phyloP scores from a whole-genome alignment of 2,113 vertebrate genomes.

The Oxyruncus cristatus region DNA sequence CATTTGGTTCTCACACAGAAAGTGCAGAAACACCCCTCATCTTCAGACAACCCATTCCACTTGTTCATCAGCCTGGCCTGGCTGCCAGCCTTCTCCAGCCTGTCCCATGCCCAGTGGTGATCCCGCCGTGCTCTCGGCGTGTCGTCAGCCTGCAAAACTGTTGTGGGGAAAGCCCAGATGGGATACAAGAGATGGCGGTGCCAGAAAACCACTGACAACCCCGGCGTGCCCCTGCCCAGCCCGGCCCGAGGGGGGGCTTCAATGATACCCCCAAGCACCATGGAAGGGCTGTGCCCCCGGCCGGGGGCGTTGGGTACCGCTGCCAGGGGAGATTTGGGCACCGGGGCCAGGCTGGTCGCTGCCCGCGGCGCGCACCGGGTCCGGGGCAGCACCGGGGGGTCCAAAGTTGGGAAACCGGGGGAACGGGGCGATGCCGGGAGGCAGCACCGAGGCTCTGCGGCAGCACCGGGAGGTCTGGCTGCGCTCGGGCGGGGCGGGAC shows the following conservation, averaged over 20 bases:
- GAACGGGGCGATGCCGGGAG: not conserved
- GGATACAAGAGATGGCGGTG: fast-evolving
- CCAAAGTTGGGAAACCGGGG: not conserved
- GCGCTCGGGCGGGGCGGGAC: not conserved
- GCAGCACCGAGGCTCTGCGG: not conserved
- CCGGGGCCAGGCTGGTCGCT: not conserved
- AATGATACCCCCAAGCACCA: fast-evolving
- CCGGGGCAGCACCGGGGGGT: not conserved
- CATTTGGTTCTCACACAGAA: not conserved
- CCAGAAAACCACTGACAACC: not conserved
- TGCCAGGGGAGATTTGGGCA: too few species aligned
- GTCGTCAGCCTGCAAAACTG: fast-evolving
- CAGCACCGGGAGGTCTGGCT: not conserved
- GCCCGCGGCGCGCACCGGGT: not conserved
- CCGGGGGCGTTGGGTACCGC: not conserved
- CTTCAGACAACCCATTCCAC: fast-evolving
- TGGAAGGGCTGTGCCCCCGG: not conserved
- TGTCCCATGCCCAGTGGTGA: fast-evolving
- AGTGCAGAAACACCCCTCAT: not conserved
- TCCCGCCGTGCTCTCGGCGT: fast-evolving
- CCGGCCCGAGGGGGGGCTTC: not conserved
- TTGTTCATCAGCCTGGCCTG: fast-evolving
- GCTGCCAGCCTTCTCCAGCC: not conserved
- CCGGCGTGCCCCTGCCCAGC: not conserved
- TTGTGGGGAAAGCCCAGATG: not conserved